A percentile compares a stretch with the other conserved stretches of the same genome.
Conservation (phyloP, 2,113 vertebrate species). For the Microcebus ravelobensis region DNA sequence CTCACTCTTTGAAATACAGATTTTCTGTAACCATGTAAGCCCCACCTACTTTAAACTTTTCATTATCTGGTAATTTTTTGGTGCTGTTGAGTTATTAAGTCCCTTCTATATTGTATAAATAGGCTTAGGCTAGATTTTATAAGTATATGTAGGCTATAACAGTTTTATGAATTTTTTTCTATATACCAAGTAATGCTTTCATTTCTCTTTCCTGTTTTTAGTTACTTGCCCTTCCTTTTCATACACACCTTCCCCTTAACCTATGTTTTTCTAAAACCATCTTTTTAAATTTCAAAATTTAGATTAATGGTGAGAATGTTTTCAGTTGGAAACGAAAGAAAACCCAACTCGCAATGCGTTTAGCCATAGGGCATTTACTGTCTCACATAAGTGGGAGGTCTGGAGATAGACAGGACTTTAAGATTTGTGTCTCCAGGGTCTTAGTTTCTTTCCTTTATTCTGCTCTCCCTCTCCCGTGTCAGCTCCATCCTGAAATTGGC, state of each 20-base stretch:
- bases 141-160: not conserved
- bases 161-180: not conserved
- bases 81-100: not conserved
- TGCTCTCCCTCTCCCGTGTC: not conserved
- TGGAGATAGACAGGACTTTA: not conserved
- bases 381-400: not conserved
- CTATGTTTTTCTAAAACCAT: not conserved
- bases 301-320: not conserved
- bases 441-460: not conserved
- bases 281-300: not conserved
- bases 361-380: not conserved
- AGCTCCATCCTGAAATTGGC: not conserved
- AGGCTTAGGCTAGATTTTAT: not conserved
- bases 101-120: not conserved
- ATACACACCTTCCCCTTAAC: not conserved
- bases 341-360: not conserved
- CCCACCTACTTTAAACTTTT: not conserved
- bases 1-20: not conserved
- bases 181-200: not conserved
- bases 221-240: not conserved
- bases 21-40: not conserved
- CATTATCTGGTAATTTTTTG: not conserved
- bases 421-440: not conserved
- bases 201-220: not conserved
- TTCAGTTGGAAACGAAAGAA: slow-evolving; percentile 19